Conservation (phyloP, 64 coral and sea anemone genomes). For the Catalaphyllia jardinei region DNA sequence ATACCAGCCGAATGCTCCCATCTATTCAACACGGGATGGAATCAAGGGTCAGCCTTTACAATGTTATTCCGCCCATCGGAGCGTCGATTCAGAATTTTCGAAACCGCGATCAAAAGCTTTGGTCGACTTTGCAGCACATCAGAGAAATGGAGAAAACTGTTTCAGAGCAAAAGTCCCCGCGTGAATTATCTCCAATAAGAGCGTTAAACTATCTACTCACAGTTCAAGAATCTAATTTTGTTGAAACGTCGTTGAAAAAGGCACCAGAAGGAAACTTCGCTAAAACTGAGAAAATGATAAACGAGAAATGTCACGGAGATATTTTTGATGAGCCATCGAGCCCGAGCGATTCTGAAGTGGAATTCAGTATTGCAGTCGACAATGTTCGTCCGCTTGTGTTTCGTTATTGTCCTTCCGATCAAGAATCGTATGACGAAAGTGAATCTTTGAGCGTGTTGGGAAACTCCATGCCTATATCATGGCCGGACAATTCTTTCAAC, state of each 20-base stretch:
- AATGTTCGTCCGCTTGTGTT: too few relatives aligned
- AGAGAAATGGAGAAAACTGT: background rate
- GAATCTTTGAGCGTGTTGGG: background rate
- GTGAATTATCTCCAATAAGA: background rate
- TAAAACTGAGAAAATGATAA: background rate
- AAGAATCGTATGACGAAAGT: background rate
- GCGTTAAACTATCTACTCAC: background rate
- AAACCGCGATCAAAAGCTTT: background rate
- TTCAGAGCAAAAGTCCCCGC: background rate
- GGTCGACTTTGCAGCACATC: background rate
- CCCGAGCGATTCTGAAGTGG: conserved; percentile 20
- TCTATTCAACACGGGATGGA: background rate
- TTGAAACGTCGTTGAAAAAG: background rate
- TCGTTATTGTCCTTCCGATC: background rate
- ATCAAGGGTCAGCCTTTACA: conserved; percentile 2
- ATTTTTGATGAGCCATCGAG: background rate
- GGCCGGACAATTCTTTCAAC: background rate
- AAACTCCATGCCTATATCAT: background rate
- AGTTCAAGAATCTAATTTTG: background rate
- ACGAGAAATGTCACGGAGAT: background rate
- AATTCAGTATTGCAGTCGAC: background rate
- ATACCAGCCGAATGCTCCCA: background rate
- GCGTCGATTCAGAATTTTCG: conserved; percentile 10
- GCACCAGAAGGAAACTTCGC: background rate
- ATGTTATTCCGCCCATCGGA: conserved; percentile 20